Conservation (phyloP, 2,797 vertebrate genomes). For the Esox lucius region DNA sequence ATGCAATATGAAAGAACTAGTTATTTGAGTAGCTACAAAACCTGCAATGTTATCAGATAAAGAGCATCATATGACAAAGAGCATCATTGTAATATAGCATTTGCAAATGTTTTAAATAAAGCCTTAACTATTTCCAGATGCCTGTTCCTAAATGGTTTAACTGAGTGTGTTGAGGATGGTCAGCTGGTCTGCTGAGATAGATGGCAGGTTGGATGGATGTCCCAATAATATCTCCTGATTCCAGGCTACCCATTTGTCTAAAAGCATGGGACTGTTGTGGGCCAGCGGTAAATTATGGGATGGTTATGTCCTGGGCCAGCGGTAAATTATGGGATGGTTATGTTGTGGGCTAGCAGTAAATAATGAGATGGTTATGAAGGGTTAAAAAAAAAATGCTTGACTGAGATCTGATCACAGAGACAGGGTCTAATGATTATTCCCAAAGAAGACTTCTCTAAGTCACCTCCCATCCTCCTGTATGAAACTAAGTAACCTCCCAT, state of each 20-base stretch:
- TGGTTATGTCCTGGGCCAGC: no score
- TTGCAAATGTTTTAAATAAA: constrained; percentile 53
- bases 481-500: background rate
- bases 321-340: no score
- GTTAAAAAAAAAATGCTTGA: no score
- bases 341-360: no score
- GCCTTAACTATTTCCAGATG: constrained; percentile 68
- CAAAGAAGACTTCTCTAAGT: no score
- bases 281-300: background rate
- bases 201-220: constrained; percentile 6
- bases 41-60: constrained; percentile 39
- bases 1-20: constrained; percentile 54
- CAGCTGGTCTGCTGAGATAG: constrained; percentile 33
- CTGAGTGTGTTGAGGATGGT: constrained; percentile 41
- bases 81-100: constrained; percentile 33
- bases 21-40: constrained; percentile 45
- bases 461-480: no score
- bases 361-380: no score
- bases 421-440: no score
- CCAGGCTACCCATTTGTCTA: background rate
- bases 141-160: constrained; percentile 41
- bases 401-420: no score
- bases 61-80: constrained; percentile 29
- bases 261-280: background rate
- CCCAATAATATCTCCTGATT: background rate